These are phyloP conservation scores for Aldabrachelys gigantea DNA, from an alignment of 2,113 vertebrate genomes.

Conservation along the genomic window DNA sequence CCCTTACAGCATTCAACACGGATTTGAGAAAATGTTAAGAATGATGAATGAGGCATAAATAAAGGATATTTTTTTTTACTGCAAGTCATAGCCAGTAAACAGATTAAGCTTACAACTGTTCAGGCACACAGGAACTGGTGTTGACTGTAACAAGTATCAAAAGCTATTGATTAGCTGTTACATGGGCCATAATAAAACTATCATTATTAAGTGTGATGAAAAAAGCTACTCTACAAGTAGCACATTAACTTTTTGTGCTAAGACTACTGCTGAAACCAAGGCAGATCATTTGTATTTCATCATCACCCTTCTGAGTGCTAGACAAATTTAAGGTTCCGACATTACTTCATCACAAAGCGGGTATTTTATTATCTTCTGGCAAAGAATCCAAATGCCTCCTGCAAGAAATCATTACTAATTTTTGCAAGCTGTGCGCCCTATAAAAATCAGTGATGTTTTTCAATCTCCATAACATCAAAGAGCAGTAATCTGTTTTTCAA, in stretches of 20 bases:
- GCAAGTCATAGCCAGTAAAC: slow-evolving; percentile 56
- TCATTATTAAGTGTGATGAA: slow-evolving; percentile 71
- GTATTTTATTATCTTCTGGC: slow-evolving; percentile 35
- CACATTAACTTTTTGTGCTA: slow-evolving; percentile 28
- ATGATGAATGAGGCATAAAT: slow-evolving; percentile 71
- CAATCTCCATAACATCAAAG: slow-evolving; percentile 35
- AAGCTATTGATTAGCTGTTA: slow-evolving; percentile 78
- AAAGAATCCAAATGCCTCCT: slow-evolving; percentile 28
- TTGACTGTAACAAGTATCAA: slow-evolving; percentile 69
- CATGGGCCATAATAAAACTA: slow-evolving; percentile 70
- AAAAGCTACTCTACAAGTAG: slow-evolving; percentile 44
- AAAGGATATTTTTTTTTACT: slow-evolving; percentile 65
- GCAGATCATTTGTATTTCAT: slow-evolving; percentile 53
- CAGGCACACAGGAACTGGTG: slow-evolving; percentile 44
- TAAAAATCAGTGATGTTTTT: slow-evolving; percentile 38
- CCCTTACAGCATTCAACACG: slow-evolving; percentile 33
- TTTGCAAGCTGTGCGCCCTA: slow-evolving; percentile 51
- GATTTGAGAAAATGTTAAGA: slow-evolving; percentile 67
- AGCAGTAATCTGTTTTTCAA: slow-evolving; percentile 63
- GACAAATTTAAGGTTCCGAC: background rate
- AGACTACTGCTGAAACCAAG: slow-evolving; percentile 54
- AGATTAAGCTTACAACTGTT: slow-evolving; percentile 64
- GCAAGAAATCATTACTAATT: slow-evolving; percentile 9
- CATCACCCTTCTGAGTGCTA: slow-evolving; percentile 30
- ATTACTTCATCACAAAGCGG: background rate